Evolutionary conservation across 2,888 invertebrate species (phyloP), one percentile per base, ranked within the genome.

Genomic region (Lasioglossum marginatum): DNA sequence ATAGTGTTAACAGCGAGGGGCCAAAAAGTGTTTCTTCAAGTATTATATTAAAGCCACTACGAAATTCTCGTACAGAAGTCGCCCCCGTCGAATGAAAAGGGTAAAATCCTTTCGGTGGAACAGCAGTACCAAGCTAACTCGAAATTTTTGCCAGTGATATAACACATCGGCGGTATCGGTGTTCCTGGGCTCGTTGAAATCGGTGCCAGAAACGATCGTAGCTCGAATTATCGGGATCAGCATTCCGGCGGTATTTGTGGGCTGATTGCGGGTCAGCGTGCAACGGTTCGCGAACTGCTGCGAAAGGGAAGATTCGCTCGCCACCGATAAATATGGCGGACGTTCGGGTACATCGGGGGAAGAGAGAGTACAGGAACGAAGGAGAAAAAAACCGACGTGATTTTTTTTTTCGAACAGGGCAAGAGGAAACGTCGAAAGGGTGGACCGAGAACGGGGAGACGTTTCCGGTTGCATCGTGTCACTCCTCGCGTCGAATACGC

Each of bases 171-270:
- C 19, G 75, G 82, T 81, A 83, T 87, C 78, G 74, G 73, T 86
- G 84, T 81, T 81, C 74, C 70, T 78, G 79, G 74, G 45, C 78
- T 77, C 75, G 80, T 83, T 84, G 77, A 85, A 34, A 68, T 52
- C 83, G 43, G 79, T 90, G 91, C 89, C 91, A 91, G 87, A 86
- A 91, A 83, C 87, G 89, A 90, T 90, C 86, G 85, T 43, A 76
- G 87, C 79, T 73, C 84, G 85, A 90, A 90, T 91, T 91, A 91
- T 92, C 89, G 88, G 89, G 81, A 88, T 91, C 88, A 86, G 90
- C 84, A 79, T 88, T 89, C 84, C 87, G 76, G 73, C 75, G 77
- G 86, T 85, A 86, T 89, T 90, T 87, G 92, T 73, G 89, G 87
- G 77, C 84, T 87, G 89, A 90, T 90, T 90, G 90, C 86, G 81